phyloP scores from a whole-genome alignment of 2,797 vertebrate species.

The Bradypus variegatus region DNA sequence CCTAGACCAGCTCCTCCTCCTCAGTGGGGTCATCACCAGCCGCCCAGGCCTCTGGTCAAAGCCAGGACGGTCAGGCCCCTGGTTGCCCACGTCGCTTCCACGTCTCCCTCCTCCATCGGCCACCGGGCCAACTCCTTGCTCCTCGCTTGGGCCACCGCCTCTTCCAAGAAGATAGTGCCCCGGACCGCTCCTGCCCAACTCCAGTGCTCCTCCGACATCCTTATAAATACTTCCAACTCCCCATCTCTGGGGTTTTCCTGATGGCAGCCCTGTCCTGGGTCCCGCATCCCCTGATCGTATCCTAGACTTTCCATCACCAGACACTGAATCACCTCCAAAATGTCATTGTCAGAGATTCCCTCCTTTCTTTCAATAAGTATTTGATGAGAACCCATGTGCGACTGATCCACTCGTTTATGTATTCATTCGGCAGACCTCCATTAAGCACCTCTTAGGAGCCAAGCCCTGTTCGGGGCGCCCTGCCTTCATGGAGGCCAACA shows the following conservation, averaged over 20 bases:
- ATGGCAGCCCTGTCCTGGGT: not conserved
- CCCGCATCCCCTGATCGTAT: not conserved
- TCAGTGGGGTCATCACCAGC: not conserved
- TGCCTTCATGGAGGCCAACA: not conserved
- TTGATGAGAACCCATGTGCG: not conserved
- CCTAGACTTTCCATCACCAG: not conserved
- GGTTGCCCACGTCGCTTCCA: not conserved
- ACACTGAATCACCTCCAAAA: not conserved
- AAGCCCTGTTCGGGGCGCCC: not conserved
- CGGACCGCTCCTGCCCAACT: not conserved
- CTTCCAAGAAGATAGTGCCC: not conserved
- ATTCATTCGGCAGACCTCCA: not conserved
- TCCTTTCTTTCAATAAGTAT: not conserved
- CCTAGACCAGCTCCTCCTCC: not conserved
- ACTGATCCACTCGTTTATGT: accelerated
- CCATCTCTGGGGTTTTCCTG: not conserved
- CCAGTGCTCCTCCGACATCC: not conserved
- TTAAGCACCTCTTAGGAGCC: accelerated
- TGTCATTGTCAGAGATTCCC: not conserved
- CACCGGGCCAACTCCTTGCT: not conserved
- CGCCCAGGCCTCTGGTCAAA: not conserved
- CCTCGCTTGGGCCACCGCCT: not conserved
- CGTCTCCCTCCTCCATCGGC: not conserved
- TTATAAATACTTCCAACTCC: not conserved
- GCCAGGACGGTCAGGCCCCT: not conserved